These are phyloP conservation scores for Spicauda simplicius DNA, from an alignment of 2,888 invertebrate genomes.

Conservation along the genomic window DNA sequence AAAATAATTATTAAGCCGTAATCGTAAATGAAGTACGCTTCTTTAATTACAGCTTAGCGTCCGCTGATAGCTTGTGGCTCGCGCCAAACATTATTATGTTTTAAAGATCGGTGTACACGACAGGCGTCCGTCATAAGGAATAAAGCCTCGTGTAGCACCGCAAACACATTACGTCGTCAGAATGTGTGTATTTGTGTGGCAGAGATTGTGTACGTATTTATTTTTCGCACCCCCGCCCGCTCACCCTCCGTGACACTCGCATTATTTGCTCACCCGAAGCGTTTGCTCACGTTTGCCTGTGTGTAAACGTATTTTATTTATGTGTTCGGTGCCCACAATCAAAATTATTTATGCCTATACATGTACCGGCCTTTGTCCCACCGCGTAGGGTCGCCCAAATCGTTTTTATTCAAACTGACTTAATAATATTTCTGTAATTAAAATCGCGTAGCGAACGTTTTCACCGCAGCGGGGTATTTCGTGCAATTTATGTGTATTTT, in stretches of 20 bases:
- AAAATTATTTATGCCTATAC: slow-evolving; percentile 79
- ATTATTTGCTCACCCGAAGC: slow-evolving; percentile 52
- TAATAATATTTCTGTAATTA: slow-evolving; percentile 82
- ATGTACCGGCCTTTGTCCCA: slow-evolving; percentile 67
- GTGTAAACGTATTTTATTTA: slow-evolving; percentile 63
- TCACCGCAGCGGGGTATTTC: slow-evolving; percentile 58
- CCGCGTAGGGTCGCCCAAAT: slow-evolving; percentile 59
- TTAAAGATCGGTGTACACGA: slow-evolving; percentile 46
- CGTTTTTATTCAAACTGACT: slow-evolving; percentile 75
- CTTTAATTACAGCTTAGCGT: neutral
- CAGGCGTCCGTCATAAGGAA: slow-evolving; percentile 59
- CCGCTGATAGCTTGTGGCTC: slow-evolving; percentile 2
- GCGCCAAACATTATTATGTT: slow-evolving; percentile 25
- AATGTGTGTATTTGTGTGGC: slow-evolving; percentile 73
- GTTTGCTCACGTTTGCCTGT: slow-evolving; percentile 61
- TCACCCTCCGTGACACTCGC: slow-evolving; percentile 57
- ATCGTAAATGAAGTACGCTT: neutral
- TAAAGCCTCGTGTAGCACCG: slow-evolving; percentile 59
- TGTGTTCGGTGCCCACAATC: slow-evolving; percentile 70
- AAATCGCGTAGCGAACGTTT: slow-evolving; percentile 70
- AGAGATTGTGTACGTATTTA: slow-evolving; percentile 78
- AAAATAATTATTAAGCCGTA: too few relatives aligned
- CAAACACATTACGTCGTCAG: slow-evolving; percentile 77
- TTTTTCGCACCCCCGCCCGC: slow-evolving; percentile 57
- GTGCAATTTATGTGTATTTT: slow-evolving; percentile 63